Evolutionary conservation across 2,113 vertebrate genomes (phyloP), one percentile per base, ranked within the genome.

Genomic region (Oncorhynchus nerka): DNA sequence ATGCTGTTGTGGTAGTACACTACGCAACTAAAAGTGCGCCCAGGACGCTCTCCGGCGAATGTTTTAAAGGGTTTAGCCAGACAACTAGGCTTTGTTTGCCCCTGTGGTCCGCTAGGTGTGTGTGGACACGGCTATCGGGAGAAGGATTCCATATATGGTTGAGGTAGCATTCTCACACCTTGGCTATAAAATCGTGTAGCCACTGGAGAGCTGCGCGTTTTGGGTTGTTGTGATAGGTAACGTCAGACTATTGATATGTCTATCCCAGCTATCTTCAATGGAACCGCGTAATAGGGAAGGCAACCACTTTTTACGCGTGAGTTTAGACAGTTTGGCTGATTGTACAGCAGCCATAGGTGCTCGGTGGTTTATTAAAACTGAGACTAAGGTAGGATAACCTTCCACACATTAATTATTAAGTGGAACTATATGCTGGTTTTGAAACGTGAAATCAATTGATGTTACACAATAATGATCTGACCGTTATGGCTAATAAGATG

Each of bases 61-160:
- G 70, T 75, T 73, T 76, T 73, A 73, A 81, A 66, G 30, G 22
- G n/a, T 64, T 68, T 61, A 24, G 24, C 51, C 24, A 65, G 11
- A 39, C n/a, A 66, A 51, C 28, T 78, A 13, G 30, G 55, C 70
- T 64, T 61, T 68, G 73, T 78, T 62, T 75, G 75, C 77, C 1
- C 22, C 20, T 68, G 82, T 83, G 91, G 93, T 94, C 93, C 94
- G 85, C 90, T 94, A 92, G 94, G 93, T 93, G 93, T 88, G 78
- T 89, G 83, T 61, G 92, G 92, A 89, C 79, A 76, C 74, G 83
- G 89, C 85, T 86, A 89, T 90, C 84, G 83, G 86, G 87, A 49
- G 81, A 62, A 78, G 79, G 79, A 80, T 72, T 77, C 62, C 71
- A 70, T 19, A 4, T 75, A 16, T 5, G 51, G 68, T 75, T 24